Evolutionary conservation across 2,888 invertebrate genomes (phyloP), one percentile per base, ranked within the genome.

Genomic region (Tanypteryx hageni): DNA sequence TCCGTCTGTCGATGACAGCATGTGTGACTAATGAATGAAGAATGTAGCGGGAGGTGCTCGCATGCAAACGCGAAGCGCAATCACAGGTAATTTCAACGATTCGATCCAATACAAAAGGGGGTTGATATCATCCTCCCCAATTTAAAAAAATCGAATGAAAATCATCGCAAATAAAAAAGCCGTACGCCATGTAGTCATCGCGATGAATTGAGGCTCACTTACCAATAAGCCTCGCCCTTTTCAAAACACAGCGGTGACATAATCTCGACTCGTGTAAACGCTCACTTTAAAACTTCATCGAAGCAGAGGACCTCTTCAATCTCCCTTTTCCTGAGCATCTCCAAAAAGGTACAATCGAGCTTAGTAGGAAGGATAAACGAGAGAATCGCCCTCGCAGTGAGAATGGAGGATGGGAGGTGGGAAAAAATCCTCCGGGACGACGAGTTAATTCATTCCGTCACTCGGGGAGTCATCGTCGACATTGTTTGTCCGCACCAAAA

Each of bases 401-500:
- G n/a, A n/a, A n/a, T n/a, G 76, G 27, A 22, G 76, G 76, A 27
- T 22, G 11, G 76, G 27, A 76, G 27, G 27, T 76, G 76, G 76
- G n/a, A 89, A 89, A 18, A 61, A 68, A 64, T 64, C 64, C 68
- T 68, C 64, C 68, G 44, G 83, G n/a, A 64, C n/a, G 56, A 57
- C 44, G 31, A 89, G 86, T 89, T 89, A 89, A 89, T 89, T 89
- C 64, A 89, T 89, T 89, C 68, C 18, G 68, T 31, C n/a, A 44
- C 44, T 64, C 11, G n/a, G 44, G 64, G 89, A 56, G 64, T 13
- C 27, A 11, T 64, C 89, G 64, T 64, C 89, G 44, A 89, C 89
- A 89, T 89, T 89, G 89, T 89, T 89, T 89, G 89, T 68, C 56
- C 64, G 68, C 64, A n/a, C 64, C 64, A n/a, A 89, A 89, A 89